Conservation (phyloP, 2,797 vertebrate genomes). For the Gymnodraco acuticeps region DNA sequence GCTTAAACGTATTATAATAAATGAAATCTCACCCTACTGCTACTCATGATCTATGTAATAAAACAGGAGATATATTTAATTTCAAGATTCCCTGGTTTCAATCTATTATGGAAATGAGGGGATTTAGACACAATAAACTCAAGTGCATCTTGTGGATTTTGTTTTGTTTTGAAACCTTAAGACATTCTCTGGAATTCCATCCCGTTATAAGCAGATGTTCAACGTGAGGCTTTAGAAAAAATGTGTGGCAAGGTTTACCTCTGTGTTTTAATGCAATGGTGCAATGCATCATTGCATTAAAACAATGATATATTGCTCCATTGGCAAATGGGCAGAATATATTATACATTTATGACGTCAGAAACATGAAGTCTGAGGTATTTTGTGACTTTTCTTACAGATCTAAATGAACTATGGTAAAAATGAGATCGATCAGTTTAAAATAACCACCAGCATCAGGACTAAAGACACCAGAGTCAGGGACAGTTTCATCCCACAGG, state of each 20-base stretch:
- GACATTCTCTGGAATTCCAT: constrained; percentile 52
- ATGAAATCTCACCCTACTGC: constrained; percentile 21
- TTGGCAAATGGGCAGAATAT: constrained; percentile 9
- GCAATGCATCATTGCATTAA: constrained; percentile 9
- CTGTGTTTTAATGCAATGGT: constrained; percentile 16
- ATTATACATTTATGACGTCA: constrained; percentile 2
- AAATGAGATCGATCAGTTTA: neutral
- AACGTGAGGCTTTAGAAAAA: constrained; percentile 39
- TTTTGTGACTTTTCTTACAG: neutral
- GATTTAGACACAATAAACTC: constrained; percentile 73
- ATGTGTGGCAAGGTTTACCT: constrained; percentile 32
- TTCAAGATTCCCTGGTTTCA: constrained; percentile 55
- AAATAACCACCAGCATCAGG: too few species aligned
- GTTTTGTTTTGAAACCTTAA: constrained; percentile 68
- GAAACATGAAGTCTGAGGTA: neutral
- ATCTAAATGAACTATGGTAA: neutral
- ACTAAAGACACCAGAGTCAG: too few species aligned
- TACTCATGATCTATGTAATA: constrained; percentile 26
- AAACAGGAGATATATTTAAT: constrained; percentile 58
- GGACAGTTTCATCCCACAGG: too few species aligned
- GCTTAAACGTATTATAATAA: constrained; percentile 25
- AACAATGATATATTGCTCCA: neutral
- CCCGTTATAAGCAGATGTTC: constrained; percentile 70
- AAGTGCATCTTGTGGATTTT: constrained; percentile 68
- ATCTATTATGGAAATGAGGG: constrained; percentile 77